Conservation (phyloP, 2,797 vertebrate species). For the Lepus townsendii region DNA sequence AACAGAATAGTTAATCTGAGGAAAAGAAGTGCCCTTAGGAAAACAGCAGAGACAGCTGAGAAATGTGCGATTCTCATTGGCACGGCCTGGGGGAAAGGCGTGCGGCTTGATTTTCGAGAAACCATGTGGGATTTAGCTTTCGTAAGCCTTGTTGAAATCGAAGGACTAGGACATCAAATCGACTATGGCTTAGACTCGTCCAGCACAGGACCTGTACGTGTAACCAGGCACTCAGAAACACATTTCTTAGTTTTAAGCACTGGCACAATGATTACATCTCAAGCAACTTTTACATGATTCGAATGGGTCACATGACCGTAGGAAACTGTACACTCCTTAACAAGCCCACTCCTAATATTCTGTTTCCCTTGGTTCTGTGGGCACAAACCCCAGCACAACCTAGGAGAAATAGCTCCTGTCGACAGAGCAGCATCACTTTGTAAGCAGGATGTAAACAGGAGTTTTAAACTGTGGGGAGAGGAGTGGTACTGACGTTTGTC, state of each 20-base stretch:
- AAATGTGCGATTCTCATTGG: conserved; percentile 67
- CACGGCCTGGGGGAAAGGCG: conserved; percentile 37
- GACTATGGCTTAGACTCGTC: conserved; percentile 68
- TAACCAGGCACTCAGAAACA: conserved; percentile 73
- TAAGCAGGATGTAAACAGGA: conserved; percentile 79
- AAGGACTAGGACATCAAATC: conserved; percentile 71
- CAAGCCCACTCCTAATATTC: conserved; percentile 84
- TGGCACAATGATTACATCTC: conserved; percentile 84
- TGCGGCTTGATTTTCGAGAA: conserved; percentile 78
- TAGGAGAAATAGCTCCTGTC: conserved; percentile 83
- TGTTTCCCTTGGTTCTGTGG: conserved; percentile 82
- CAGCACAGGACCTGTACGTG: conserved; percentile 66
- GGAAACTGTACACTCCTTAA: conserved; percentile 86
- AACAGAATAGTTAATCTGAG: conserved; percentile 75
- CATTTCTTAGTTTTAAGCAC: conserved; percentile 82
- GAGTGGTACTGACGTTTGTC: conserved; percentile 69
- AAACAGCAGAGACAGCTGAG: conserved; percentile 70
- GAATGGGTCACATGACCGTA: conserved; percentile 82
- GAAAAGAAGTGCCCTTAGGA: conserved; percentile 66
- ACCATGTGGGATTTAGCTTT: conserved; percentile 62
- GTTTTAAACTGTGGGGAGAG: conserved; percentile 82
- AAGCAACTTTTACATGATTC: conserved; percentile 83
- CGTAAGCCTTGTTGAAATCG: conserved; percentile 78
- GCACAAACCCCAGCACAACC: conserved; percentile 71
- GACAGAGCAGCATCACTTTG: conserved; percentile 79